These are phyloP conservation scores for Eira barbara DNA, from an alignment of 2,113 vertebrate genomes.

Conservation along the genomic window DNA sequence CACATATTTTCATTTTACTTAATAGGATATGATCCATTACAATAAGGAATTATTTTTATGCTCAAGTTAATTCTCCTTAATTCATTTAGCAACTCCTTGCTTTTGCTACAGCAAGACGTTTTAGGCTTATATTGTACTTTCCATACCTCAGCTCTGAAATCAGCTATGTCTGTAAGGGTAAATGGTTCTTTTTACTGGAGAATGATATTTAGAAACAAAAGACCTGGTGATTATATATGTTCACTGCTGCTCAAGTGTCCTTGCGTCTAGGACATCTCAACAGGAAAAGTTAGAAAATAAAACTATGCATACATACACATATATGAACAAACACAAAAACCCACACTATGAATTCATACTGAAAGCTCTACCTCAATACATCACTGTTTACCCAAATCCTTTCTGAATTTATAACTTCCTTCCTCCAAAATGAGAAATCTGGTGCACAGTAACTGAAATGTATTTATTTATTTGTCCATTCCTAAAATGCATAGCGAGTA, in stretches of 20 bases:
- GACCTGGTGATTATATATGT: neutral
- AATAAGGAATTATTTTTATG: neutral
- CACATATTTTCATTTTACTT: neutral
- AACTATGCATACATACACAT: neutral
- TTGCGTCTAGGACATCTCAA: neutral
- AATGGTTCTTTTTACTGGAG: neutral
- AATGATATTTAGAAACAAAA: neutral
- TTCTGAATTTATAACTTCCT: neutral
- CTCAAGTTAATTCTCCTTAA: neutral
- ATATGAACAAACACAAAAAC: neutral
- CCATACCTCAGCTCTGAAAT: neutral
- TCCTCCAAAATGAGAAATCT: neutral
- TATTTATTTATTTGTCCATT: neutral
- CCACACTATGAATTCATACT: neutral
- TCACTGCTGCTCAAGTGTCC: neutral
- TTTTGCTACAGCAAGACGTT: neutral
- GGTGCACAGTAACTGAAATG: neutral
- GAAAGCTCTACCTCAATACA: neutral
- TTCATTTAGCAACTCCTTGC: neutral
- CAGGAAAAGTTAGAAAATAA: neutral
- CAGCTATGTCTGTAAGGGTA: neutral
- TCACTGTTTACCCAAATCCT: neutral
- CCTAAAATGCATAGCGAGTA: neutral
- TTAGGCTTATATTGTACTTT: neutral
- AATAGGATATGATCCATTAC: neutral